Evolutionary conservation across 2,888 invertebrate species (phyloP).

Genomic region (Clitarchus hookeri): DNA sequence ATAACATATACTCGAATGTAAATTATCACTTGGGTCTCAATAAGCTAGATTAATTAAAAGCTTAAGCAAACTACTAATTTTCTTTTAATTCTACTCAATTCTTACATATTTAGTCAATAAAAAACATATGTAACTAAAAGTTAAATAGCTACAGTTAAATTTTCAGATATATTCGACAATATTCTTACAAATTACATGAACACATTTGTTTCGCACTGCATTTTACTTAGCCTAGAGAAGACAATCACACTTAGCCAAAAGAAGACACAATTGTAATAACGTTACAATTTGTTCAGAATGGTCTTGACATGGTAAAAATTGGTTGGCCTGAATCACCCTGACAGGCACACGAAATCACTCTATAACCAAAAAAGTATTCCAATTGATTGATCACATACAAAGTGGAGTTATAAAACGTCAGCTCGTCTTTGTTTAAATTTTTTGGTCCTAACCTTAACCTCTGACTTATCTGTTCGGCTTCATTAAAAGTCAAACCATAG

Average conservation of each 20-base stretch:
- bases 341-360: slow-evolving; percentile 42
- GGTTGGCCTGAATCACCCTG: slow-evolving; percentile 43
- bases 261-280: no score
- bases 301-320: slow-evolving; percentile 42
- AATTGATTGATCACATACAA: slow-evolving; percentile 46
- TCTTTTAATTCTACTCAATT: no score
- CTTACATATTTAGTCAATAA: no score
- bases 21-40: no score
- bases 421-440: slow-evolving; percentile 44
- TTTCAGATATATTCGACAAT: neutral
- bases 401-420: slow-evolving; percentile 46
- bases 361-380: slow-evolving; percentile 46
- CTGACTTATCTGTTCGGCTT: slow-evolving; percentile 38
- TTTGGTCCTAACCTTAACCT: slow-evolving; percentile 43
- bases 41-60: no score
- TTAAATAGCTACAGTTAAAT: no score
- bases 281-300: neutral
- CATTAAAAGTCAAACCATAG: slow-evolving; percentile 44
- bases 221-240: neutral
- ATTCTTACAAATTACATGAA: neutral
- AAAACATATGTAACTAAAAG: no score
- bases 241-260: no score
- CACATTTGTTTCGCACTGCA: neutral
- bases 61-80: no score
- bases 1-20: no score